Evolutionary conservation across 2,888 invertebrate species (phyloP).

Genomic region (Lasioglossum zephyrum): DNA sequence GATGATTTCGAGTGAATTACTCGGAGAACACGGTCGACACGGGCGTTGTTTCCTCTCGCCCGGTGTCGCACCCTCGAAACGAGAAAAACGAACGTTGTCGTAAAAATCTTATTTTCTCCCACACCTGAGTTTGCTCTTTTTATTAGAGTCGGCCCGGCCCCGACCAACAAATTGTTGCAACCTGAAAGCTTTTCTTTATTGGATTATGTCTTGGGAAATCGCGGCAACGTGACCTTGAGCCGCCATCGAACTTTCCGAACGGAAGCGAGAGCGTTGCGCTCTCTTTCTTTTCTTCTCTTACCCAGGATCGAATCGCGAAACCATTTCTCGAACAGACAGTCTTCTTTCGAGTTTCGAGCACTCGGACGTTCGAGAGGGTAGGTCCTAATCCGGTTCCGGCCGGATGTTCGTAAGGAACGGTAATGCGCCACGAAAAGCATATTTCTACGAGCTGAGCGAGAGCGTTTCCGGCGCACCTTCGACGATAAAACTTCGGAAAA

Average conservation of each 20-base stretch:
- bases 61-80: constrained; percentile 2
- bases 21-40: background rate
- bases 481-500: background rate
- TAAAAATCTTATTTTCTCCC: constrained; percentile 39
- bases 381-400: constrained; percentile 14
- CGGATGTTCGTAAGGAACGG: background rate
- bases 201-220: constrained; percentile 13
- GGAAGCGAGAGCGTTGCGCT: background rate
- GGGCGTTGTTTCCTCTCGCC: background rate
- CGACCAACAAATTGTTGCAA: constrained; percentile 25
- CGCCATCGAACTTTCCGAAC: background rate
- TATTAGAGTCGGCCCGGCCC: constrained; percentile 11
- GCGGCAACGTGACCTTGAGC: background rate
- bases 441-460: background rate
- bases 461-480: background rate
- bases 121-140: background rate
- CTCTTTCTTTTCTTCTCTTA: background rate
- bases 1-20: background rate
- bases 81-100: constrained; percentile 13
- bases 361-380: background rate
- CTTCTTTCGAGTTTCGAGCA: background rate
- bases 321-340: background rate
- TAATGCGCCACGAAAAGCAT: background rate
- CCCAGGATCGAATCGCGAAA: background rate
- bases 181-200: constrained; percentile 27